Conservation (phyloP, 2,113 vertebrate species). For the Pollachius pollachius region DNA sequence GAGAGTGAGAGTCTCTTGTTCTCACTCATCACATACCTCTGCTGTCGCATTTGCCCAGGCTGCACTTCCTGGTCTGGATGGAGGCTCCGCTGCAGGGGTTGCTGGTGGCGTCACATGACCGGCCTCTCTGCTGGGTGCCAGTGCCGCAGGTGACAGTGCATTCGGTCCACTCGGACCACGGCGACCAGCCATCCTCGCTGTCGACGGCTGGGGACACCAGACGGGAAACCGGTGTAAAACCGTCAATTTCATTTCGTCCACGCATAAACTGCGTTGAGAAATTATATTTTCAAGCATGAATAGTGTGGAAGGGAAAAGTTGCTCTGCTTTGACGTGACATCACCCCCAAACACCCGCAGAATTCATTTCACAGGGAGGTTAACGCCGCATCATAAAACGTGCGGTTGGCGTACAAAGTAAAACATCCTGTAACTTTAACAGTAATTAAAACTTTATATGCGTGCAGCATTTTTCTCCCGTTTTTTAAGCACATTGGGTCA, state of each 20-base stretch:
- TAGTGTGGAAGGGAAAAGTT: too few species aligned
- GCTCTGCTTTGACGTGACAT: conserved; percentile 47
- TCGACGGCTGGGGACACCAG: conserved; percentile 70
- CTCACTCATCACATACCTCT: conserved; percentile 72
- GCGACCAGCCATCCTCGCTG: conserved; percentile 92
- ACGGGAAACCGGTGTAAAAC: not conserved
- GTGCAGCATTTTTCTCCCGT: conserved; percentile 36
- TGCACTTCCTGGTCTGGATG: conserved; percentile 94
- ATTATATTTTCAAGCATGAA: too few species aligned
- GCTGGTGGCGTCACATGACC: conserved; percentile 94
- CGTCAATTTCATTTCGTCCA: too few species aligned
- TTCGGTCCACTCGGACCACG: conserved; percentile 97
- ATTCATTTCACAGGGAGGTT: conserved; percentile 47
- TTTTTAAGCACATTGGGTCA: not conserved
- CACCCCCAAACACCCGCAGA: conserved; percentile 45
- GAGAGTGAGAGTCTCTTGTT: too few species aligned
- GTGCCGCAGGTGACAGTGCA: conserved; percentile 92
- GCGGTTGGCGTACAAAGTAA: conserved; percentile 40
- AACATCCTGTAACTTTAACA: conserved; percentile 34
- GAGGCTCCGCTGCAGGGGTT: conserved; percentile 89
- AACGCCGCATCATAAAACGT: conserved; percentile 44
- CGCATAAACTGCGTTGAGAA: too few species aligned
- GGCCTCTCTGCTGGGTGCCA: conserved; percentile 95
- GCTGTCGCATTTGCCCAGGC: conserved; percentile 87
- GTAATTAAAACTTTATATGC: conserved; percentile 48